phyloP scores from a whole-genome alignment of 2,888 invertebrate species.

The Petrolisthes manimaculis region DNA sequence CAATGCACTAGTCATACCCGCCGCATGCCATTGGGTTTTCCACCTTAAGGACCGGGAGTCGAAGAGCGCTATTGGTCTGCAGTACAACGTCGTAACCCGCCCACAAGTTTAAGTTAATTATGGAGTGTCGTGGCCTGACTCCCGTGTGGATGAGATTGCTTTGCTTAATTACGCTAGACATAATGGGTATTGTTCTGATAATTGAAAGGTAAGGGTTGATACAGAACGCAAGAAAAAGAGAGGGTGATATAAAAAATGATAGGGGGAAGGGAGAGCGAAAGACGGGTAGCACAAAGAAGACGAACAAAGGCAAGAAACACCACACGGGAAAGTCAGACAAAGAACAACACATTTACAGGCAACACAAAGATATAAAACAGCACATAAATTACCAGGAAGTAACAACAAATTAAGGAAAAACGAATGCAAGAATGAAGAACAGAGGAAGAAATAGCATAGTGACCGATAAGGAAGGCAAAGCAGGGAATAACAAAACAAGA shows the following conservation, averaged over 20 bases:
- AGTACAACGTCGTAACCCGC: slow-evolving; percentile 25
- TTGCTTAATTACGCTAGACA: slow-evolving; percentile 58
- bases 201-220: slow-evolving; percentile 49
- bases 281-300: slow-evolving; percentile 1
- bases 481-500: too few species aligned
- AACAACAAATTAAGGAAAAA: too few species aligned
- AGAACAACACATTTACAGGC: too few species aligned
- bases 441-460: too few species aligned
- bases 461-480: too few species aligned
- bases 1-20: slow-evolving; percentile 51
- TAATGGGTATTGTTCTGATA: slow-evolving; percentile 59
- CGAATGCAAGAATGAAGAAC: too few species aligned
- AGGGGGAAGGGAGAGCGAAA: not conserved
- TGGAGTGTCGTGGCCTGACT: slow-evolving; percentile 54
- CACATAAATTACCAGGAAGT: too few species aligned
- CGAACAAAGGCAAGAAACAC: slow-evolving; percentile 33
- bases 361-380: too few species aligned
- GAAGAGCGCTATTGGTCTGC: not conserved
- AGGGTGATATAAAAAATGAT: not conserved
- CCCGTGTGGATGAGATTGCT: slow-evolving; percentile 56
- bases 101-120: slow-evolving; percentile 50
- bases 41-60: slow-evolving; percentile 18
- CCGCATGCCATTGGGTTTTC: slow-evolving; percentile 1
- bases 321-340: too few species aligned
- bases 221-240: not conserved